Conservation (phyloP, 2,113 vertebrate genomes). For the Gymnogyps californianus region DNA sequence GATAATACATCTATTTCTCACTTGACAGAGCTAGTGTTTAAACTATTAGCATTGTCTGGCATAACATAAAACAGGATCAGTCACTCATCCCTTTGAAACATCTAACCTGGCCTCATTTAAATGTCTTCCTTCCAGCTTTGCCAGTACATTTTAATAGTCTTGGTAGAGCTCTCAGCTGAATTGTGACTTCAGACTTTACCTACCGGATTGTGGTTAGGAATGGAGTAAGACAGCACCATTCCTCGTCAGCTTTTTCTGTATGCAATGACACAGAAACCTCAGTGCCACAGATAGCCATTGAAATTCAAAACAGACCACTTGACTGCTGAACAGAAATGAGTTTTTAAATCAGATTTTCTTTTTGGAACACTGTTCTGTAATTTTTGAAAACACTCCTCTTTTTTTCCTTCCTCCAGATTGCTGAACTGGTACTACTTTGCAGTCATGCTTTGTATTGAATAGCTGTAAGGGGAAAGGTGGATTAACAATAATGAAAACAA, state of each 20-base stretch:
- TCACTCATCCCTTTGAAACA: slow-evolving; percentile 31
- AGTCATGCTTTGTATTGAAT: neutral
- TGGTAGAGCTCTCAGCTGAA: neutral
- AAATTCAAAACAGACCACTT: slow-evolving; percentile 8
- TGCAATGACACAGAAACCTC: neutral
- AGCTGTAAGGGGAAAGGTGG: neutral
- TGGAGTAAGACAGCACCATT: neutral
- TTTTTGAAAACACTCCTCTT: neutral
- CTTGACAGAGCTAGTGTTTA: slow-evolving; percentile 47
- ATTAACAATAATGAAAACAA: neutral
- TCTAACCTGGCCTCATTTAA: slow-evolving; percentile 19
- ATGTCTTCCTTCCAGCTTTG: slow-evolving; percentile 32
- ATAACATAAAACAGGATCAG: slow-evolving; percentile 28
- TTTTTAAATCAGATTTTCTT: slow-evolving; percentile 10
- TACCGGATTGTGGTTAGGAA: neutral
- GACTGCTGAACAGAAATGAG: neutral
- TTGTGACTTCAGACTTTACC: slow-evolving; percentile 40
- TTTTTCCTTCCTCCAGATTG: neutral
- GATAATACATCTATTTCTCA: slow-evolving; percentile 44
- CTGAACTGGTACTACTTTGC: neutral
- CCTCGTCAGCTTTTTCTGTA: neutral
- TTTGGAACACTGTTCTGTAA: neutral
- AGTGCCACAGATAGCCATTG: neutral
- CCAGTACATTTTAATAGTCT: slow-evolving; percentile 36
- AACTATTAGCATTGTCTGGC: slow-evolving; percentile 30